Conservation (phyloP, 2,888 invertebrate species). For the Xestia xanthographa region DNA sequence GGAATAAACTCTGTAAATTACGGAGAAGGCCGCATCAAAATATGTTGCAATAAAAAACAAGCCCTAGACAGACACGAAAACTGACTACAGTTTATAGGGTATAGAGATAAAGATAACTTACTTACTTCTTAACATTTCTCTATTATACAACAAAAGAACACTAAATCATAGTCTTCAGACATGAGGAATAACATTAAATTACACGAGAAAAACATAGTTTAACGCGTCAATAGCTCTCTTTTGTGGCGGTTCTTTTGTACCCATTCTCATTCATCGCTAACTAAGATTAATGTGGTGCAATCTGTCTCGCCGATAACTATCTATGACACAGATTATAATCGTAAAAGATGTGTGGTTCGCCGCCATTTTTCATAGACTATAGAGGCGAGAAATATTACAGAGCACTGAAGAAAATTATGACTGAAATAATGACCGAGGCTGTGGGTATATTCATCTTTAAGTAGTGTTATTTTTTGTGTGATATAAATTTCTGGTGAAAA, state of each 20-base stretch:
- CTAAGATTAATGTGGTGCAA: slow-evolving; percentile 68
- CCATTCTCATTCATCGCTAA: slow-evolving; percentile 62
- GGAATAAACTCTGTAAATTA: not conserved
- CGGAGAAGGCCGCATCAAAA: not conserved
- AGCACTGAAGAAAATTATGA: not conserved
- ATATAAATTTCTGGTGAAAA: not conserved
- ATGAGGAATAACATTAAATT: slow-evolving; percentile 42
- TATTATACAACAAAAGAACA: not conserved
- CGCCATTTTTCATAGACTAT: slow-evolving; percentile 43
- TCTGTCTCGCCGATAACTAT: slow-evolving; percentile 67
- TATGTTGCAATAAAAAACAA: not conserved
- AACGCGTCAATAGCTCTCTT: slow-evolving; percentile 38
- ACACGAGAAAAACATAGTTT: slow-evolving; percentile 46
- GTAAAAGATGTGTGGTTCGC: slow-evolving; percentile 31
- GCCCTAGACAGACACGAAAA: not conserved
- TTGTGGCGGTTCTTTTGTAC: slow-evolving; percentile 54
- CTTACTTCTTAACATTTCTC: not conserved
- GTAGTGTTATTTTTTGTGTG: not conserved
- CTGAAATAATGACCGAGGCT: not conserved
- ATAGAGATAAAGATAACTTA: not conserved
- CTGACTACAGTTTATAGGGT: not conserved
- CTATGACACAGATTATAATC: slow-evolving; percentile 58
- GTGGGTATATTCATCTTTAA: not conserved
- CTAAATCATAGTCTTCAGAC: slow-evolving; percentile 4
- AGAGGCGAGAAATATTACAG: slow-evolving; percentile 21